Percentiles rank a stretch among this genome's conserved stretches.
phyloP scores from a whole-genome alignment of 2,113 vertebrate species.

The Hippocampus comes region DNA sequence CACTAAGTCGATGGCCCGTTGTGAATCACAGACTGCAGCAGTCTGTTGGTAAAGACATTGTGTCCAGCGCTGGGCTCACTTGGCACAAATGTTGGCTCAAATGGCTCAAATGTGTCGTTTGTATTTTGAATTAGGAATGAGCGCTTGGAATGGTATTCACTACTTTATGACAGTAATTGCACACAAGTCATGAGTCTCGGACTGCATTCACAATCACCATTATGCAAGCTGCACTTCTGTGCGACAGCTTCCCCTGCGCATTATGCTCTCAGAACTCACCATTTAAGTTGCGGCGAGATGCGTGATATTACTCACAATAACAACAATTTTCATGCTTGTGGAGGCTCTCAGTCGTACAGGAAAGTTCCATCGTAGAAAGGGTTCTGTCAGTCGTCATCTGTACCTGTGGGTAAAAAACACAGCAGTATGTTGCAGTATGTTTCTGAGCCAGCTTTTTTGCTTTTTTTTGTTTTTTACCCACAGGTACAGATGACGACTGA shows the following conservation, averaged over 20 bases:
- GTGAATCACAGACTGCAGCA: conserved; percentile 60
- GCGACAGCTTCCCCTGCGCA: neutral
- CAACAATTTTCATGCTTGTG: neutral
- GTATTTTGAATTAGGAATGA: neutral
- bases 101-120: neutral
- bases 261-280: neutral
- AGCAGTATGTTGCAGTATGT: too few species aligned
- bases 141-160: neutral
- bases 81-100: conserved; percentile 21
- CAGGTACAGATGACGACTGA: too few species aligned
- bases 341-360: too few species aligned
- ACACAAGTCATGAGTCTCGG: neutral
- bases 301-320: neutral
- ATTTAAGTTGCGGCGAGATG: neutral
- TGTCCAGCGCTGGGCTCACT: conserved; percentile 30
- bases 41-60: conserved; percentile 55
- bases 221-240: neutral
- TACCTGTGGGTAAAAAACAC: too few species aligned
- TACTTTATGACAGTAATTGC: neutral
- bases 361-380: too few species aligned
- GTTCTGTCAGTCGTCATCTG: too few species aligned
- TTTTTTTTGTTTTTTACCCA: too few species aligned
- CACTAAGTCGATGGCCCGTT: conserved; percentile 62
- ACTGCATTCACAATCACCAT: neutral
- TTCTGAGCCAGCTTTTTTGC: too few species aligned